Base-by-base conservation (phyloP, 1,140 invertebrate genomes). In the Drosophila sucinea region DNA sequence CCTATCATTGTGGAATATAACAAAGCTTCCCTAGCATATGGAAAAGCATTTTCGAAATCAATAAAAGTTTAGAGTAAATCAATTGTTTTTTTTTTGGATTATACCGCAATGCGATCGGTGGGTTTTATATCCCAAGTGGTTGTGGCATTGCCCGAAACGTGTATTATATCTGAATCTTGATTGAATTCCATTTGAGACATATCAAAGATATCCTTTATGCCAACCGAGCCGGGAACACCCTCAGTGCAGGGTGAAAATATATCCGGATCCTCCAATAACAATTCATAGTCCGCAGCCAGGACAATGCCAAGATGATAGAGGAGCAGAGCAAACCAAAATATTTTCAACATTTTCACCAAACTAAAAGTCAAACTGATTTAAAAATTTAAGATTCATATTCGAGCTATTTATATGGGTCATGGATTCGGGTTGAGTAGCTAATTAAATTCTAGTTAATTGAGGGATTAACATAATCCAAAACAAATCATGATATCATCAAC, bases 191-290 rank as follows among this genome's bases (percentile, higher is more conserved):
- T 0, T 3, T 86, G 11, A 5, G 67, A 47, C 0, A 79, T 8
- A 7, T 82, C 38, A 0, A 71, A 33, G 2, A 69, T 32, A 0
- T 73, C 60, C 1, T n/a, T 3, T 3, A 66, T 0, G n/a, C 40
- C 41, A 0, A 55, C 8, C 0, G 79, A 11, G 0, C 69, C 82
- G 0, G 69, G 71, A 17, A 60, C 66, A 4, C 32, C 25, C 0
- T 86, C 61, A 0, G 17, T 63, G 67, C 82, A 86, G 4, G 44
- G 25, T 17, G 60, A 55, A 23, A 86, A 78, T 38, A 86, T 29
- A 8, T 86, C 72, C 3, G 75, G 69, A 73, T 86, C 82, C 62
- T 76, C 83, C 5, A 86, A 1, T 30, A 81, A 1, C 32, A 86
- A 23, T 51, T 70, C 65, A 40, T 79, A 86, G 29, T 79, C 69